Evolutionary conservation across 2,888 invertebrate species (phyloP), one percentile per base, ranked within the genome.

Genomic region (Pediacus dermestoides): DNA sequence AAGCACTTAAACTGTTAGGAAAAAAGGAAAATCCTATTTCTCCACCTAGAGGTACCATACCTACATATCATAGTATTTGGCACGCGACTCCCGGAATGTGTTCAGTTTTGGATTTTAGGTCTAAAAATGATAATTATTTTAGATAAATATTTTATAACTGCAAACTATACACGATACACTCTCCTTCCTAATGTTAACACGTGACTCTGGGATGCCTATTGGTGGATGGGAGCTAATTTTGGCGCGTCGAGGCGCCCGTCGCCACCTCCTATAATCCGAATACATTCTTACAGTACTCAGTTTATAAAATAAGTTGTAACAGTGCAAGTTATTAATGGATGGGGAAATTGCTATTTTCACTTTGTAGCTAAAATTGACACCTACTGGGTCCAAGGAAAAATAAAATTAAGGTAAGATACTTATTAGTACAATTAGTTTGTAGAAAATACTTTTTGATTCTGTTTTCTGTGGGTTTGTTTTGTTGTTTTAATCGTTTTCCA

Each of bases 181-280:
- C 34, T 35, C 36, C 15, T 26, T 16, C 15, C 10, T 11, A 15
- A 31, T 4, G 10, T 16, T 31, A 32, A 8, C 41, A 33, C 35
- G 32, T 32, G 41, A 36, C 33, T 26, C 23, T 18, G 15, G 13
- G 18, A 30, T 28, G 31, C 28, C 23, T 21, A 28, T 26, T 22
- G 13, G 30, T 25, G 25, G 14, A 11, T 11, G 9, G 35, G 23
- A 21, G 34, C 41, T 41, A 41, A 41, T 36, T 41, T 37, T 41
- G 41, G 41, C 41, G 36, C 35, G 32, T 41, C 41, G 23, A 14
- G 41, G 21, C 36, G 36, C 33, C 31, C 15, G 28, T 9, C 4
- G 11, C 9, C 11, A 6, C n/a, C 10, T 8, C 10, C 27, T 6
- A 18, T 18, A 6, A 7, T 7, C 21, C n/a, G n/a, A 7, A 18